Evolutionary conservation across 2,113 vertebrate species (phyloP).

Genomic region (Ciconia boyciana): DNA sequence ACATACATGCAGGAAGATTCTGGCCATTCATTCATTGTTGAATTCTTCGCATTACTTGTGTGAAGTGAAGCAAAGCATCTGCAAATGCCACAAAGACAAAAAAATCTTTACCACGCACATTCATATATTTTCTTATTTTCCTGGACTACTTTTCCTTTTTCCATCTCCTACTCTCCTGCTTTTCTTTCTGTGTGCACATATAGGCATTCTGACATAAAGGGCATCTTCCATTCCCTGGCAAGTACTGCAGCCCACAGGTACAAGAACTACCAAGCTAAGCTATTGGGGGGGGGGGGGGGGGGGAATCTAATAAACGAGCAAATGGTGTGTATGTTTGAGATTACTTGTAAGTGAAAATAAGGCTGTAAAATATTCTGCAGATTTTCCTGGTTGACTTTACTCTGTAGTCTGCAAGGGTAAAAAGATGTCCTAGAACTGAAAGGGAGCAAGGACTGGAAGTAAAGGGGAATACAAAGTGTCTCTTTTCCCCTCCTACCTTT

Average conservation of each 20-base stretch:
- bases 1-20: fast-evolving
- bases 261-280: not conserved
- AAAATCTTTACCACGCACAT: not conserved
- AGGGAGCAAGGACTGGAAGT: not conserved
- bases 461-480: not conserved
- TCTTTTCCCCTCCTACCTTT: not conserved
- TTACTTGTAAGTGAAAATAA: not conserved
- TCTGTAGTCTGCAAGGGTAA: not conserved
- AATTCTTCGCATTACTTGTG: not conserved
- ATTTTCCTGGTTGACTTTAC: not conserved
- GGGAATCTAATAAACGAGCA: not conserved
- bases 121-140: not conserved
- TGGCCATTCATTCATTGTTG: not conserved
- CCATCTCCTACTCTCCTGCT: not conserved
- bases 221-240: not conserved
- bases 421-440: not conserved
- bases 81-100: not conserved
- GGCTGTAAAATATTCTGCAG: not conserved
- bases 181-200: not conserved
- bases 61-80: not conserved
- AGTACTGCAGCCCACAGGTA: not conserved
- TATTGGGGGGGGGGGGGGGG: not conserved
- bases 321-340: not conserved
- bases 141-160: not conserved
- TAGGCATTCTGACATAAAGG: not conserved